A percentile compares a stretch with the other conserved stretches of the same genome.
Conservation (phyloP, 2,113 vertebrate species). For the Mustela lutreola region DNA sequence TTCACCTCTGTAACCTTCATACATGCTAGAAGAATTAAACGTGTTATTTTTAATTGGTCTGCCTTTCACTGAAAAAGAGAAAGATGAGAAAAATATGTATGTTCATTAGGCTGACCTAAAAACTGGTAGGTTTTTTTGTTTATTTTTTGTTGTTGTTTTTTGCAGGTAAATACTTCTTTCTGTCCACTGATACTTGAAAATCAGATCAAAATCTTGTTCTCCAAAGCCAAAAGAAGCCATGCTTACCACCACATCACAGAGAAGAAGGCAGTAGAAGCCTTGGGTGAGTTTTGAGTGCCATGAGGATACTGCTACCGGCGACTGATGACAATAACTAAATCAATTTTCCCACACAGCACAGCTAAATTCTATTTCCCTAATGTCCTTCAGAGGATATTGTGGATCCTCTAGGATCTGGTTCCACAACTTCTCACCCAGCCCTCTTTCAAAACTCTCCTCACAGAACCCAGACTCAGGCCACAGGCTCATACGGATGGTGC, state of each 20-base stretch:
- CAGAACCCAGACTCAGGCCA: neutral
- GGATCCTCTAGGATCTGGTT: neutral
- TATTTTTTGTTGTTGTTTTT: constrained; percentile 14
- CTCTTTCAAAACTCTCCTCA: neutral
- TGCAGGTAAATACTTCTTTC: constrained; percentile 43
- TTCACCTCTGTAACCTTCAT: neutral
- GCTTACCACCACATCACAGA: neutral
- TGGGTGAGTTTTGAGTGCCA: neutral
- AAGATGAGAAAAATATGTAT: neutral
- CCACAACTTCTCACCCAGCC: neutral
- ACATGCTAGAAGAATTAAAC: constrained; percentile 19
- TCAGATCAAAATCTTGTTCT: neutral
- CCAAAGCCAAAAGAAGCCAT: neutral
- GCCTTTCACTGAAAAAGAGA: neutral
- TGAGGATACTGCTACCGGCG: constrained; percentile 25
- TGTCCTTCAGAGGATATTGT: constrained; percentile 62
- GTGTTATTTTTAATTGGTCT: constrained; percentile 14
- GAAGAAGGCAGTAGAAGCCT: neutral
- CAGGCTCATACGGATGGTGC: neutral
- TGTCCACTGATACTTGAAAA: neutral
- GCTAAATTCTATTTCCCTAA: constrained; percentile 4
- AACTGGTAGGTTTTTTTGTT: neutral
- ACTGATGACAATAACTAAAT: constrained; percentile 43
- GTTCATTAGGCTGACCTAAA: constrained; percentile 44
- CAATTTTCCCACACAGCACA: neutral